Evolutionary conservation across 2,888 invertebrate species (phyloP), one percentile per base, ranked within the genome.

Genomic region (Athetis lepigone): DNA sequence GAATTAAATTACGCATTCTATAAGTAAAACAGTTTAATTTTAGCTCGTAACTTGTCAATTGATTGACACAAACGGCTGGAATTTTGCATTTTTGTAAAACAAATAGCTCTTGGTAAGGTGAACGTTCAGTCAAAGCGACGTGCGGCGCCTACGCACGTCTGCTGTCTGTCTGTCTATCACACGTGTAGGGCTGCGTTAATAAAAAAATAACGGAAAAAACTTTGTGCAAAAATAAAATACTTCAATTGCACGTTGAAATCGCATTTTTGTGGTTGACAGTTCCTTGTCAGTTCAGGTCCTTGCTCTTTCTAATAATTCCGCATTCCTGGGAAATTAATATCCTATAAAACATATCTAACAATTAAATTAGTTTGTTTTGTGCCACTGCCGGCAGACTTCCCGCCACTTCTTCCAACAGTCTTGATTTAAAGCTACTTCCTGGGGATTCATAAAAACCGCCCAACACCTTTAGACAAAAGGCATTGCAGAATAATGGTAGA

Each of bases 111-210:
- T 8, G 39, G 52, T 65, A 59, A 70, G 68, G 75, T 72, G 70
- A 72, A 72, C 23, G 72, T 5, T 61, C 69, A 68, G 46, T 65
- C 67, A 77, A 64, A 74, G 52, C 61, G 58, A 74, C 77, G 70
- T 71, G 73, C 33, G 77, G 74, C 78, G 73, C 77, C 79, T 77
- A 57, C 77, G 64, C 68, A 51, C 51, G 70, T 70, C 74, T 70
- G 79, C 55, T 9, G 73, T 67, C 72, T 43, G 67, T 74, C 75
- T 68, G 70, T 69, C 77, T 61, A 63, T 60, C 52, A 65, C 56
- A 49, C 21, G 5, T 4, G 8, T 59, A 77, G 71, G 67, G 72
- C 23, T 67, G 62, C n/a, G n/a, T n/a, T 33, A 13, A 13, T 3
- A 13, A 33, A 33, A 13, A 33, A 33, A 25, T 25, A 33, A 33